phyloP scores from a whole-genome alignment of 2,113 vertebrate species.

The Fulmarus glacialis region DNA sequence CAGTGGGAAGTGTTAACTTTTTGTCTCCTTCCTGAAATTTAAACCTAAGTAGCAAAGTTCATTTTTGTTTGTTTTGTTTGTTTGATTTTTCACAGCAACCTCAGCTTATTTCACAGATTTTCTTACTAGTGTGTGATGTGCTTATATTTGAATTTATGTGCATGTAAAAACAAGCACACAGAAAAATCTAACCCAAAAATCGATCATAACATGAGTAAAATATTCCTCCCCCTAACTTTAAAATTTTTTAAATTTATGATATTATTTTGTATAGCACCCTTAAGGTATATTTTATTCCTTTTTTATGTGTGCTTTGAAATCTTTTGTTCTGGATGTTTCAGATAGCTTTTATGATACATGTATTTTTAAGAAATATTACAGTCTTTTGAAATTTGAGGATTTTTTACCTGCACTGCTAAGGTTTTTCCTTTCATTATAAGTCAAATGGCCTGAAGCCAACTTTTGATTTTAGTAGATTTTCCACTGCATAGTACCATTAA shows the following conservation, averaged over 20 bases:
- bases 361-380: not conserved
- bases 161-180: not conserved
- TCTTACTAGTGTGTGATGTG: not conserved
- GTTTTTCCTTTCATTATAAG: not conserved
- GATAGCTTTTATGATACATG: not conserved
- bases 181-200: not conserved
- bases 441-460: not conserved
- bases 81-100: not conserved
- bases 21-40: not conserved
- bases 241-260: not conserved
- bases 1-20: not conserved
- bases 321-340: not conserved
- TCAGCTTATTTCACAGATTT: not conserved
- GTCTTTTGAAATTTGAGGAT: not conserved
- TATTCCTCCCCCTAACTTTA: not conserved
- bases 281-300: not conserved
- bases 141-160: not conserved
- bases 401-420: not conserved
- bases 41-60: not conserved
- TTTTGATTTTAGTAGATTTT: not conserved
- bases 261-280: not conserved
- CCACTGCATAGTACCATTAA: not conserved
- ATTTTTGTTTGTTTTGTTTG: not conserved
- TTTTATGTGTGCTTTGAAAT: not conserved
- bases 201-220: not conserved